Percentiles rank a stretch among this genome's conserved stretches.
Conservation (phyloP, 2,113 vertebrate genomes). For the Trogon melanurus region DNA sequence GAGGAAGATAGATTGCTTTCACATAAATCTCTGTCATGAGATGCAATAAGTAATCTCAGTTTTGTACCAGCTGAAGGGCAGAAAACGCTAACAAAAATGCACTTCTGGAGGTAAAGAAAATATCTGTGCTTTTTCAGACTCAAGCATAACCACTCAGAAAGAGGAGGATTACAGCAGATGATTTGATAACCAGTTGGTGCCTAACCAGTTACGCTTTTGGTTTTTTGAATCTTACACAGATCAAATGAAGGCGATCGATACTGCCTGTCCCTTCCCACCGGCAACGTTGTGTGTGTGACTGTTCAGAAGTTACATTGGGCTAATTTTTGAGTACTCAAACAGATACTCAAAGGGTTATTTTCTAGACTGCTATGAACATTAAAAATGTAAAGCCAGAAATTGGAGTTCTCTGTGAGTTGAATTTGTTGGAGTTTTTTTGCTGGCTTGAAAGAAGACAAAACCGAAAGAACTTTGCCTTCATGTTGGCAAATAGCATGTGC, state of each 20-base stretch:
- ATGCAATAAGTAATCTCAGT: not conserved
- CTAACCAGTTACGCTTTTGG: not conserved
- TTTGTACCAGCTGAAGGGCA: not conserved
- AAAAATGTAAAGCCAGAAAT: not conserved
- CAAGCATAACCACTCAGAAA: not conserved
- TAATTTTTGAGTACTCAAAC: not conserved
- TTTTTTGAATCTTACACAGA: not conserved
- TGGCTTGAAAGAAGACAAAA: not conserved
- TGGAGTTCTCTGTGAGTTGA: not conserved
- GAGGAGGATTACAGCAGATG: not conserved
- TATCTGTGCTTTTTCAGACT: not conserved
- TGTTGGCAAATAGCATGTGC: not conserved
- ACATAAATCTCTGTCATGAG: not conserved
- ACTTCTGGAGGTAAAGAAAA: not conserved
- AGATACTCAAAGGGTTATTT: not conserved
- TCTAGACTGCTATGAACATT: not conserved
- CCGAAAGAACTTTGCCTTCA: not conserved
- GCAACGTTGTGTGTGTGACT: not conserved
- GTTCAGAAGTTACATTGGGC: not conserved
- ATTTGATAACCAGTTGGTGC: not conserved
- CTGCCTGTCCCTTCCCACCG: not conserved
- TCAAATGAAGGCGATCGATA: fast-evolving
- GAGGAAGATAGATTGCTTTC: not conserved
- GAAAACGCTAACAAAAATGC: not conserved
- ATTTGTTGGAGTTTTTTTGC: not conserved